A percentile compares a stretch with the other conserved stretches of the same genome.
Conservation (phyloP, 2,888 invertebrate species). For the Teinopalpus imperialis region DNA sequence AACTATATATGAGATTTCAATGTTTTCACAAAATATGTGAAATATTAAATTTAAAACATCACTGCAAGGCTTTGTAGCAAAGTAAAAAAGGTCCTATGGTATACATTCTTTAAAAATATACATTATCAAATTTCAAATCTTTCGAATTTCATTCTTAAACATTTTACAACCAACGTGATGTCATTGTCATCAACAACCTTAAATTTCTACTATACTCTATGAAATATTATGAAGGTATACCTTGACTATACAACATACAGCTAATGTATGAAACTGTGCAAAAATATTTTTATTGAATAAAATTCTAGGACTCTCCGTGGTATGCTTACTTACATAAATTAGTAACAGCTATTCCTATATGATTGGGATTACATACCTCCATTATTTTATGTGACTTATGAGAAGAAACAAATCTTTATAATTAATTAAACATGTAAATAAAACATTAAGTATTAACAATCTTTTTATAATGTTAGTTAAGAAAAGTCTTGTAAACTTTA, state of each 20-base stretch:
- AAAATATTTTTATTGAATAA: slow-evolving; percentile 2
- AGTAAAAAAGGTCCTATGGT: no score
- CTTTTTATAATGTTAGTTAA: no score
- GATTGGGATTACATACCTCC: neutral
- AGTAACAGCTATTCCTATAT: slow-evolving; percentile 5
- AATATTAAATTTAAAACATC: no score
- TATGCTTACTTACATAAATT: slow-evolving; percentile 2
- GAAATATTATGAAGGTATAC: no score
- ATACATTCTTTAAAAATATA: no score
- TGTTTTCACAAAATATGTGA: no score
- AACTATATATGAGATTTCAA: no score
- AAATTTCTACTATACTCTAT: neutral
- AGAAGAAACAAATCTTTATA: neutral
- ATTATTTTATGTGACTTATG: neutral
- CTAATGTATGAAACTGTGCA: slow-evolving; percentile 7
- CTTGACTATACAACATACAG: neutral
- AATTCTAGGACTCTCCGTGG: neutral
- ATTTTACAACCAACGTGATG: slow-evolving; percentile 5
- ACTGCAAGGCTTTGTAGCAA: no score
- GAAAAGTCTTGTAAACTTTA: neutral
- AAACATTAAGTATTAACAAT: slow-evolving; percentile 10
- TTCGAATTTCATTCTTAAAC: no score
- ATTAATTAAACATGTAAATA: neutral
- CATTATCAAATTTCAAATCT: no score
- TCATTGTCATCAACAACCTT: neutral